phyloP scores from a whole-genome alignment of 2,888 invertebrate species.

The Amorpha juglandis region DNA sequence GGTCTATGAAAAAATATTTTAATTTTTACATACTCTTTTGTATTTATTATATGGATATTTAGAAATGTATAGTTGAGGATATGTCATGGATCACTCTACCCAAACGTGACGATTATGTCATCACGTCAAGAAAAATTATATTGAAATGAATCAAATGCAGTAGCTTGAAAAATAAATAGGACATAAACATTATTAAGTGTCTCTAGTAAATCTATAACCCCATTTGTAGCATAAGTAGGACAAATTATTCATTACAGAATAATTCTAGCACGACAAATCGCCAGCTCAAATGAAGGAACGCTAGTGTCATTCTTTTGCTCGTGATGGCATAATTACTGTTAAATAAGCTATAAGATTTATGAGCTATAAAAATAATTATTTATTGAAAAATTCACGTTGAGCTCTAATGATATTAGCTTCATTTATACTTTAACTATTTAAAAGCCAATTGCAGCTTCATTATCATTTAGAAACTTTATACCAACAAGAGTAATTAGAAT shows the following conservation, averaged over 20 bases:
- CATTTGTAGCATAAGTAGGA: slow-evolving; percentile 8
- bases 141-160: slow-evolving; percentile 12
- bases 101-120: not conserved
- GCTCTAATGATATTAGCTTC: too few relatives aligned
- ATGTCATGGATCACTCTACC: not conserved
- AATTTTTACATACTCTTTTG: too few relatives aligned
- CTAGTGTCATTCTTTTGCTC: not conserved
- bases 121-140: not conserved
- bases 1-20: too few relatives aligned
- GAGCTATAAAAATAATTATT: too few relatives aligned
- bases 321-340: not conserved
- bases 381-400: too few relatives aligned
- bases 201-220: slow-evolving; percentile 2
- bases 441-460: too few relatives aligned
- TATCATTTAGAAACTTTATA: too few relatives aligned
- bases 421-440: too few relatives aligned
- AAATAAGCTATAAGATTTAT: too few relatives aligned
- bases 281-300: not conserved
- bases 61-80: too few relatives aligned
- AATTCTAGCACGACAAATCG: not conserved
- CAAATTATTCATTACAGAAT: not conserved
- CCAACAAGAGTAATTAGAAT: too few relatives aligned
- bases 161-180: slow-evolving; percentile 18
- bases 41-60: too few relatives aligned
- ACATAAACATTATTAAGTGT: slow-evolving; percentile 10